A percentile compares a stretch with the other conserved stretches of the same genome.
These are phyloP conservation scores for Coecobrya sp. DNA, from an alignment of 2,888 invertebrate species.

Conservation along the genomic window DNA sequence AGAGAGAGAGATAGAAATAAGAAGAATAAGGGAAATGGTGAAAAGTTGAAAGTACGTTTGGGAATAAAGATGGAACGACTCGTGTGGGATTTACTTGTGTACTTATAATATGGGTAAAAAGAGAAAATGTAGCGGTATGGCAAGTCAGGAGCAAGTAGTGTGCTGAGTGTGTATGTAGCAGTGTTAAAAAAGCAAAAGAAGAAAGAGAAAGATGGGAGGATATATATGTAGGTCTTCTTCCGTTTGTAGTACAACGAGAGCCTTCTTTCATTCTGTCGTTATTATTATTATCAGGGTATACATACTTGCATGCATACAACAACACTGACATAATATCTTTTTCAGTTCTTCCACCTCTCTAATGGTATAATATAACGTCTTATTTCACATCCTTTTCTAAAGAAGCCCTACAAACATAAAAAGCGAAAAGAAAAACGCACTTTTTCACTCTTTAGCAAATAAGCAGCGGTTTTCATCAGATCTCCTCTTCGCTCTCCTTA, in stretches of 20 bases:
- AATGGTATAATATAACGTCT: conserved; percentile 51
- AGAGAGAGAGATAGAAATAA: conserved; percentile 56
- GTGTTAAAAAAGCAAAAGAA: conserved; percentile 25
- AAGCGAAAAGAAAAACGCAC: conserved; percentile 67
- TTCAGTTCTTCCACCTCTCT: conserved; percentile 22
- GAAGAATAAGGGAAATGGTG: conserved; percentile 78
- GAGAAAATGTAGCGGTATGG: conserved; percentile 50
- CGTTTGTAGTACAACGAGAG: conserved; percentile 1
- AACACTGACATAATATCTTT: conserved; percentile 20
- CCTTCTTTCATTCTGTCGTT: conserved; percentile 62
- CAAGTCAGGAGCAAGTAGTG: conserved; percentile 54
- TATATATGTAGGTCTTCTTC: conserved; percentile 31
- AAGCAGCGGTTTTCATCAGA: conserved; percentile 63
- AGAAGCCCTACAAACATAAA: conserved; percentile 62
- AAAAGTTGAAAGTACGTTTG: conserved; percentile 82
- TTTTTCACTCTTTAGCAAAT: conserved; percentile 71
- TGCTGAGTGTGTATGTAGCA: neutral
- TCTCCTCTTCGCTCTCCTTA: neutral
- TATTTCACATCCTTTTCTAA: conserved; percentile 38
- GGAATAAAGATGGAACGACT: conserved; percentile 83
- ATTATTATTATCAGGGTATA: conserved; percentile 44
- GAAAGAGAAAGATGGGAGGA: conserved; percentile 61
- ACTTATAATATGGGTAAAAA: conserved; percentile 73
- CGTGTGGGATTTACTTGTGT: conserved; percentile 82
- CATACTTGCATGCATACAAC: conserved; percentile 30